Base-by-base conservation (phyloP, 2,797 vertebrate genomes). In the Simalia tracyae region DNA sequence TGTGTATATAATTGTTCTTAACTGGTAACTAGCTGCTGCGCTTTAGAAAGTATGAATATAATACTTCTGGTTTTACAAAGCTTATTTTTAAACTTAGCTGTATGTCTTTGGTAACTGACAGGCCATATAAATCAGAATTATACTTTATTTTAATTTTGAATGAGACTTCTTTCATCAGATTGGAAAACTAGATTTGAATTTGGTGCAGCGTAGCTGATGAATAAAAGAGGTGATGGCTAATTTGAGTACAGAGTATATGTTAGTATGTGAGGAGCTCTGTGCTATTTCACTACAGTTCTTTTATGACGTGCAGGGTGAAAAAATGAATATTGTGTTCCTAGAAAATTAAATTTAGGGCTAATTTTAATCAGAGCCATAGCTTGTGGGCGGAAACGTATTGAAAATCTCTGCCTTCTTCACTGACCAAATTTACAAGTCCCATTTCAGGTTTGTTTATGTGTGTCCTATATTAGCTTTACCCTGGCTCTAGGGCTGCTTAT, bases 71-170 rank as follows among this genome's bases (percentile, higher is more conserved):
- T 81, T 90, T 56, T 89, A 81, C 76, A 56, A 31, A 42, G 19
- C 56, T 72, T 76, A 54, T 88, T 66, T 66, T 60, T 86, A 60
- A 24, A 36, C 15, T 91, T 91, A 4, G 86, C 42, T 90, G 92
- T 76, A 76, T 93, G 28, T 91, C 90, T n/a, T 92, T 76, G 31
- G 28, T 91, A 86, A 61, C 9, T 61, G 57, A n/a, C 68, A 86
- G 54, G 2, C 31, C 2, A 89, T 6, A n/a, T 91, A 92, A 36
- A 5, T 85, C 89, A 76, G 1, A 56, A 90, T 91, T 94, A 93
- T 92, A 85, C 87, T 94, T 5, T 86, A 15, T 0, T 91, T 93
- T 84, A 11, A 88, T 93, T 93, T 63, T 95, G 22, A 92, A 85
- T 50, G 0, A 10, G 0, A 7, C 59, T 92, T 84, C 76, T 84